Evolutionary conservation across 2,888 invertebrate species (phyloP).

Genomic region (Syrphus vitripennis): DNA sequence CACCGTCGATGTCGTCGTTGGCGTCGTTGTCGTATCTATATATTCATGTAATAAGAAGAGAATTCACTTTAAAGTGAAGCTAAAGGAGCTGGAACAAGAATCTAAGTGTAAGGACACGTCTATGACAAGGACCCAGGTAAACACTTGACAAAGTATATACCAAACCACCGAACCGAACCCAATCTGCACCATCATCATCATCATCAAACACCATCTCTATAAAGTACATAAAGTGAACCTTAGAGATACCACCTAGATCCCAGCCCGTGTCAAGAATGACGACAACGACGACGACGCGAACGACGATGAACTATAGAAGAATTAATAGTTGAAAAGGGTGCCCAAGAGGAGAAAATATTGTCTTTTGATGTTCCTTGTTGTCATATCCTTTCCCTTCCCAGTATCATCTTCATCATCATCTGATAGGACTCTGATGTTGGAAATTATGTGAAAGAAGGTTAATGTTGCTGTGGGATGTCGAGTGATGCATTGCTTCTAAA

Average conservation of each 20-base stretch:
- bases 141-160: conserved; percentile 50
- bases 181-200: no score
- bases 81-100: conserved; percentile 25
- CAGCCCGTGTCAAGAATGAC: no score
- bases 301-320: conserved; percentile 54
- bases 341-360: conserved; percentile 56
- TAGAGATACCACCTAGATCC: not conserved
- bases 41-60: conserved; percentile 1
- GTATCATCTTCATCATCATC: not conserved
- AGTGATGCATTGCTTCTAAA: conserved; percentile 52
- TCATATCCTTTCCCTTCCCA: conserved; percentile 41
- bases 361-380: conserved; percentile 65
- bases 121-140: conserved; percentile 65
- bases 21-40: not conserved
- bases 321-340: conserved; percentile 64
- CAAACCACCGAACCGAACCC: not conserved
- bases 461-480: conserved; percentile 53
- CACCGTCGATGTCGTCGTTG: no score
- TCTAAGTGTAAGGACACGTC: conserved; percentile 56
- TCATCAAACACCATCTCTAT: not conserved
- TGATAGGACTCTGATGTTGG: not conserved
- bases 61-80: conserved; percentile 41
- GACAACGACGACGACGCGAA: not conserved
- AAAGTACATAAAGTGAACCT: not conserved
- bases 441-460: conserved; percentile 62